phyloP scores from a whole-genome alignment of 2,797 vertebrate species.

The Chrysocyon brachyurus region DNA sequence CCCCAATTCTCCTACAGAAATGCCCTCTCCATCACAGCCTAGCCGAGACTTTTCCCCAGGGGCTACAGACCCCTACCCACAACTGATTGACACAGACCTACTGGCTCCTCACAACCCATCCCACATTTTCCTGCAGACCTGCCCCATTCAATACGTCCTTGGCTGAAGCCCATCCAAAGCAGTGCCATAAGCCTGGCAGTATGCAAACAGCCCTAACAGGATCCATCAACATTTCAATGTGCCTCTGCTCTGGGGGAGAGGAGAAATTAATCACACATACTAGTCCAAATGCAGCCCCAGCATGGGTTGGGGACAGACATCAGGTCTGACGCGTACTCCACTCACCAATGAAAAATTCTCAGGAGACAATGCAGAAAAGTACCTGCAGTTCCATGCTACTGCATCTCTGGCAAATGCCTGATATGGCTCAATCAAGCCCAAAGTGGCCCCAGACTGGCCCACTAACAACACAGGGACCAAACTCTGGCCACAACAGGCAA shows the following conservation, averaged over 20 bases:
- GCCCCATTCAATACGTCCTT: not conserved
- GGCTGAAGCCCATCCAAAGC: not conserved
- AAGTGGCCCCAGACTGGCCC: not conserved
- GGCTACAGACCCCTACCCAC: not conserved
- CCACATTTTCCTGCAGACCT: not conserved
- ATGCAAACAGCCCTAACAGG: not conserved
- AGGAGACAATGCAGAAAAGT: not conserved
- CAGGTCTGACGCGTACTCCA: not conserved
- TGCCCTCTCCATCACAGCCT: not conserved
- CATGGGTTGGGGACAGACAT: not conserved
- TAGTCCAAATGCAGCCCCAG: not conserved
- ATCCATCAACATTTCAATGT: not conserved
- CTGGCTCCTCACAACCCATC: not conserved
- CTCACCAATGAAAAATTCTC: not conserved
- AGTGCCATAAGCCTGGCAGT: not conserved
- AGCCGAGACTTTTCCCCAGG: not conserved
- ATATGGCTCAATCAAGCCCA: not conserved
- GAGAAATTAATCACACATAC: not conserved
- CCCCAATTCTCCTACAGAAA: not conserved
- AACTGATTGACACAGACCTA: not conserved
- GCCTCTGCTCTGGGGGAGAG: not conserved
- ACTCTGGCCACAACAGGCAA: not conserved
- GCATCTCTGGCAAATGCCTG: not conserved
- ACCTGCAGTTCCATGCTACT: not conserved
- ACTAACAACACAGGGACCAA: not conserved